These are phyloP conservation scores for Lycia hirtaria DNA, from an alignment of 2,888 invertebrate species.

Conservation along the genomic window DNA sequence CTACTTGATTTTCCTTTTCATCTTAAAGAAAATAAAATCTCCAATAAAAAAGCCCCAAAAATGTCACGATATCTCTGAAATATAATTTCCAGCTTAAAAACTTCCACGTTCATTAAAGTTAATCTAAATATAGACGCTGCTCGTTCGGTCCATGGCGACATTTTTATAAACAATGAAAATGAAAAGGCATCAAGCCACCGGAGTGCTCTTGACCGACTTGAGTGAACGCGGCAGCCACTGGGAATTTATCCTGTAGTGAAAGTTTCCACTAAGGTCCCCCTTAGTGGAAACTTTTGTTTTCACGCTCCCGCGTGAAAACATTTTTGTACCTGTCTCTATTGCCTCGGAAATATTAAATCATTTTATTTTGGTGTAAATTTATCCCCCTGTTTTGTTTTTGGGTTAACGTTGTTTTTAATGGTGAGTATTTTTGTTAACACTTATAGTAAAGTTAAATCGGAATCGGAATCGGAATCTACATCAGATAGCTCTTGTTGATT, in stretches of 20 bases:
- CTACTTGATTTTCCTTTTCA: not conserved
- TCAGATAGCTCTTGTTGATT: no score
- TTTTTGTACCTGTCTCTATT: conserved; percentile 20
- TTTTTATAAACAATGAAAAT: conserved; percentile 58
- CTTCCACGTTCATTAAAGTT: conserved; percentile 13
- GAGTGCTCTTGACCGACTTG: conserved; percentile 57
- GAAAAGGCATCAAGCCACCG: conserved; percentile 55
- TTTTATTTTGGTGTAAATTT: not conserved
- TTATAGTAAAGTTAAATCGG: no score
- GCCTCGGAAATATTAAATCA: conserved; percentile 4
- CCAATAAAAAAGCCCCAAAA: not conserved
- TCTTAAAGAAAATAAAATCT: not conserved
- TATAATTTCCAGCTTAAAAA: not conserved
- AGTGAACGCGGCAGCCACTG: conserved; percentile 46
- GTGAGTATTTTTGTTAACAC: not conserved
- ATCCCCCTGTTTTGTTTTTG: not conserved
- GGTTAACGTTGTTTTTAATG: not conserved
- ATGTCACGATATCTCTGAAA: not conserved
- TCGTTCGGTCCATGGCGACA: conserved; percentile 33
- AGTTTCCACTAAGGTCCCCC: conserved; percentile 42
- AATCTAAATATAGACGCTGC: conserved; percentile 7
- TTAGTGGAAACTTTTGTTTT: conserved; percentile 38
- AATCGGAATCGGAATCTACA: no score
- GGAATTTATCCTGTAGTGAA: conserved; percentile 47
- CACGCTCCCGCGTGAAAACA: conserved; percentile 40